These are phyloP conservation scores for Actenoides hombroni DNA, from an alignment of 2,113 vertebrate species.

Conservation along the genomic window DNA sequence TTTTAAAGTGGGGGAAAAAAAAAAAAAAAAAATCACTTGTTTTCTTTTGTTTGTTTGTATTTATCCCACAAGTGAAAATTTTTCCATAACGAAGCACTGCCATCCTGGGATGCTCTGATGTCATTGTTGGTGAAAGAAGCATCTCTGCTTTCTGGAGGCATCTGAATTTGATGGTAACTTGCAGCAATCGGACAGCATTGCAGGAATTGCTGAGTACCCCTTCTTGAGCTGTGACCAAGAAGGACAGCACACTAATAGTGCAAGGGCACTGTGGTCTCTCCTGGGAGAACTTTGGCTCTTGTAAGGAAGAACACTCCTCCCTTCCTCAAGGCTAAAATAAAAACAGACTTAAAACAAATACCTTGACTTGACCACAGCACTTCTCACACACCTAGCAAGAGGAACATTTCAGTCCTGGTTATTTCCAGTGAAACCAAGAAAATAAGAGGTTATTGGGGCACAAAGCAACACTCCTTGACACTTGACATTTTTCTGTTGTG, in stretches of 20 bases:
- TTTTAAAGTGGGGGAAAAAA: neutral
- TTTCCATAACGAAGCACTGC: neutral
- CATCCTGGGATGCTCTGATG: neutral
- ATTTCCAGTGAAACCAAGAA: neutral
- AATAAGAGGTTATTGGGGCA: neutral
- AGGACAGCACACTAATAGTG: neutral
- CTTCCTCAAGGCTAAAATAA: neutral
- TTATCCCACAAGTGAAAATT: neutral
- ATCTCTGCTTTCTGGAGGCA: neutral
- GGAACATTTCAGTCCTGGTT: neutral
- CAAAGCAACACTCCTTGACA: neutral
- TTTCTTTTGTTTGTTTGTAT: neutral
- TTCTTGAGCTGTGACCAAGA: neutral
- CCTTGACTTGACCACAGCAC: neutral
- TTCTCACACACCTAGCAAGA: neutral
- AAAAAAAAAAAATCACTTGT: neutral
- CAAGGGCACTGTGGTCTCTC: neutral
- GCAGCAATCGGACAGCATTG: neutral
- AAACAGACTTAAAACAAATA: neutral
- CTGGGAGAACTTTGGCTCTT: neutral
- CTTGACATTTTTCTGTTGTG: neutral
- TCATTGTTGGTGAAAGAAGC: neutral
- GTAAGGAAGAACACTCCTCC: neutral
- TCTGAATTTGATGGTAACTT: neutral
- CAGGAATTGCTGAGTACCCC: neutral